Percentiles rank a stretch among this genome's conserved stretches.
Evolutionary conservation across 2,797 vertebrate species (phyloP).

Genomic region (Rhynchotus rufescens): DNA sequence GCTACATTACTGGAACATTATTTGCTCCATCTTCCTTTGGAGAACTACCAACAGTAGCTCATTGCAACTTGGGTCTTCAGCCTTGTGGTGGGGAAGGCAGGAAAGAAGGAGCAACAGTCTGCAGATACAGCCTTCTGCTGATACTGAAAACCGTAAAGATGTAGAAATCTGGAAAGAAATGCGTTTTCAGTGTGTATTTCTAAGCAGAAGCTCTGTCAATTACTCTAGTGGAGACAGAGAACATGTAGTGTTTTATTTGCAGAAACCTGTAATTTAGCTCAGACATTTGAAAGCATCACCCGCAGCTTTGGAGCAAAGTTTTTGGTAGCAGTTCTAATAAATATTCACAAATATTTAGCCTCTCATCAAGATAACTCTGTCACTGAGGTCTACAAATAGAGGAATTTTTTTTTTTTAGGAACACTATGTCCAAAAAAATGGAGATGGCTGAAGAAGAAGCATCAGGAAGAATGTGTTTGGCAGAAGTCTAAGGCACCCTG

Average conservation of each 20-base stretch:
- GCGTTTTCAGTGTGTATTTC: neutral
- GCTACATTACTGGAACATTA: neutral
- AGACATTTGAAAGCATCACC: neutral
- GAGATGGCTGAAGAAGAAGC: neutral
- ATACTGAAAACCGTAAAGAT: neutral
- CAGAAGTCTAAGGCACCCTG: neutral
- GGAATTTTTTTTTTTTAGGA: neutral
- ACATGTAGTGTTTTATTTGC: neutral
- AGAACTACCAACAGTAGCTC: neutral
- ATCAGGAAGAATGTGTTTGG: neutral
- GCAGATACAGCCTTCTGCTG: neutral
- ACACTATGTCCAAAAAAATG: neutral
- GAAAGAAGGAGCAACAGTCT: neutral
- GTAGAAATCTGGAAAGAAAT: neutral
- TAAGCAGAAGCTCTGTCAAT: neutral
- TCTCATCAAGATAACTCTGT: neutral
- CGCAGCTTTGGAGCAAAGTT: neutral
- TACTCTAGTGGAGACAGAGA: neutral
- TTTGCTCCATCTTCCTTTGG: neutral
- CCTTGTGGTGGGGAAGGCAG: neutral
- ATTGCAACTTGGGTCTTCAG: neutral
- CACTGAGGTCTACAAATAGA: neutral
- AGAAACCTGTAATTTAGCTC: slow-evolving; percentile 12
- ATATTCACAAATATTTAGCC: neutral
- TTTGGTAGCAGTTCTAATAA: neutral